Conservation (phyloP, 2,113 vertebrate species). For the Lampris megalopsis region DNA sequence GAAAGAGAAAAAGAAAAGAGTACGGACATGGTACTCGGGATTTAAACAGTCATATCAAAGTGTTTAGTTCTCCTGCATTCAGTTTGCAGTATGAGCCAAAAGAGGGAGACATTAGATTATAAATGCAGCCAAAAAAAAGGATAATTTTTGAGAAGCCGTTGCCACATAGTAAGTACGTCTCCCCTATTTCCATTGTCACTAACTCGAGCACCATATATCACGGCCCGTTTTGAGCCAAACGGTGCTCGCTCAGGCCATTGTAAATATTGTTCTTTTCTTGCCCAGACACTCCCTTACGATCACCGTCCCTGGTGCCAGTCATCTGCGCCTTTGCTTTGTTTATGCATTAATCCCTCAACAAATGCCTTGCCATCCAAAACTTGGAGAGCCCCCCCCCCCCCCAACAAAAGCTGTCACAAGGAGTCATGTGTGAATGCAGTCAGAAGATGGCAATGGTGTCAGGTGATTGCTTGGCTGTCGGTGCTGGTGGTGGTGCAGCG, state of each 20-base stretch:
- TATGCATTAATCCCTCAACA: constrained; percentile 15
- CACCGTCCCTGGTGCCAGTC: not conserved
- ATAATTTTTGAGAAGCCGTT: not conserved
- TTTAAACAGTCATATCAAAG: not conserved
- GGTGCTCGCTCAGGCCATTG: constrained; percentile 1
- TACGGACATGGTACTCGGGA: not conserved
- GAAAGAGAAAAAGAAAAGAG: not conserved
- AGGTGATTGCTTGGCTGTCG: constrained; percentile 55
- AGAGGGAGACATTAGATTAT: constrained; percentile 76
- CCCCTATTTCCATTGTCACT: constrained; percentile 12
- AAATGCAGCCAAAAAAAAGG: constrained; percentile 23
- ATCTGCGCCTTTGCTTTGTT: not conserved
- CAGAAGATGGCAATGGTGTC: constrained; percentile 71
- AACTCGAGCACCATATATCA: not conserved
- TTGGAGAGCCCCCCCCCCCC: not conserved
- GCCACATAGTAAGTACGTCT: not conserved
- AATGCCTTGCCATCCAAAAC: constrained; percentile 17
- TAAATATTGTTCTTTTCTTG: not conserved
- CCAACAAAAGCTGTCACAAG: constrained; percentile 6
- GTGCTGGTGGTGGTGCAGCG: constrained; percentile 57
- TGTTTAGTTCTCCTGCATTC: not conserved
- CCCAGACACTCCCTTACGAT: not conserved
- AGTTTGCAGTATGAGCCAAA: constrained; percentile 49
- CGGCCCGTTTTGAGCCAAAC: constrained; percentile 14
- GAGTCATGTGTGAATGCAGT: constrained; percentile 52